A percentile compares a stretch with the other conserved stretches of the same genome.
Conservation (phyloP, 2,888 invertebrate species). For the Pseudococcus jackbeardsleyi region DNA sequence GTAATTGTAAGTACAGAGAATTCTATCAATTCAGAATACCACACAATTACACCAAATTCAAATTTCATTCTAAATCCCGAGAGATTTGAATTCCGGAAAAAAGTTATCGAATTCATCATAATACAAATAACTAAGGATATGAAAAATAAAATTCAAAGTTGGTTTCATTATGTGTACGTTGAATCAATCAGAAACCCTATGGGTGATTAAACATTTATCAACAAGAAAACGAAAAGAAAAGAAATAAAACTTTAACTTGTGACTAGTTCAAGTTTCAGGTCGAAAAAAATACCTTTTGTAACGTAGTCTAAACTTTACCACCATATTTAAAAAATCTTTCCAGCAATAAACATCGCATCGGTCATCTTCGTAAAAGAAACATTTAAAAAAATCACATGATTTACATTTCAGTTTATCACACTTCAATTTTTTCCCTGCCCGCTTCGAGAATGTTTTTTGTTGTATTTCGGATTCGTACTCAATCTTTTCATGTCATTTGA, state of each 20-base stretch:
- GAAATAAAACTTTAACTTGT: background rate
- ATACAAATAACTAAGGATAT: no score
- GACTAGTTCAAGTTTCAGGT: background rate
- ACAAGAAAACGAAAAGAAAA: background rate
- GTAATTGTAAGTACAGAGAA: no score
- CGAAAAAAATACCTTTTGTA: background rate
- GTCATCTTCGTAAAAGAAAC: background rate
- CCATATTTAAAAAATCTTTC: background rate
- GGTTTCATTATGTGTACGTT: no score
- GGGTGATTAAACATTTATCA: background rate
- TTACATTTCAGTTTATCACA: constrained; percentile 20
- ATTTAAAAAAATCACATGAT: constrained; percentile 24
- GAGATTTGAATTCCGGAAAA: background rate
- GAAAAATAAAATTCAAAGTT: no score
- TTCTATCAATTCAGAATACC: no score
- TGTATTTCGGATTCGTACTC: constrained; percentile 16
- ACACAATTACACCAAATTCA: no score
- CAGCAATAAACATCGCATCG: background rate
- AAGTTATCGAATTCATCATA: background rate
- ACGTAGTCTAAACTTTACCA: background rate
- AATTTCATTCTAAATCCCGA: no score
- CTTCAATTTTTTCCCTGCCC: constrained; percentile 23
- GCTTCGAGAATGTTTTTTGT: constrained; percentile 6
- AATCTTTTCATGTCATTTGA: constrained; percentile 1
- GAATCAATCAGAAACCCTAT: no score